Conservation (phyloP, 2,113 vertebrate genomes). For the Mesitornis unicolor region DNA sequence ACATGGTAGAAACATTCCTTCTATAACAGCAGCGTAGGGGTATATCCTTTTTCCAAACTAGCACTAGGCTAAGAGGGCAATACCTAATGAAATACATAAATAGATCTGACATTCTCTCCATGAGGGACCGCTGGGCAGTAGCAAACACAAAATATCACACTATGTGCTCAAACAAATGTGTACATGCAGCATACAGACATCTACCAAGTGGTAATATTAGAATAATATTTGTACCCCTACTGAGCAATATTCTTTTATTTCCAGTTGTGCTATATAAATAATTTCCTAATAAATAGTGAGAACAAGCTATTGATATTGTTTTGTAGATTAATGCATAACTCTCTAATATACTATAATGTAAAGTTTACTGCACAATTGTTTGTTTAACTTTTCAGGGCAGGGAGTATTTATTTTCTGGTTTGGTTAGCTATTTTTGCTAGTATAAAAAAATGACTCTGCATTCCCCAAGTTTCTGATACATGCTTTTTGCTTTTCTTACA, state of each 20-base stretch:
- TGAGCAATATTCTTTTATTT: background rate
- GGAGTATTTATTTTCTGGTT: background rate
- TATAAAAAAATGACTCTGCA: background rate
- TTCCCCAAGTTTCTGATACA: background rate
- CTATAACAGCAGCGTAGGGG: background rate
- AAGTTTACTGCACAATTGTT: background rate
- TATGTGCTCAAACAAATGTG: background rate
- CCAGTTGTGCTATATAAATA: background rate
- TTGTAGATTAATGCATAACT: background rate
- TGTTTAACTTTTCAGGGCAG: background rate
- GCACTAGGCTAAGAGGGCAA: conserved; percentile 20
- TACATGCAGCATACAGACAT: background rate
- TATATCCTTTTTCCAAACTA: background rate
- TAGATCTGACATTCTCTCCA: conserved; percentile 15
- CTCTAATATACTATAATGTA: background rate
- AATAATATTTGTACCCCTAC: background rate
- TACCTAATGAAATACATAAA: conserved; percentile 61
- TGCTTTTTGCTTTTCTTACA: background rate
- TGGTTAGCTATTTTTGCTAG: background rate
- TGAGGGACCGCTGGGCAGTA: background rate
- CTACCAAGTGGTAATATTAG: background rate
- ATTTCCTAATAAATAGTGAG: background rate
- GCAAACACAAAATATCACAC: background rate
- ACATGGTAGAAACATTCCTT: background rate
- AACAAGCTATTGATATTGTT: background rate